These are phyloP conservation scores for Cephus pulcher DNA, from an alignment of 2,888 invertebrate genomes.

Conservation along the genomic window DNA sequence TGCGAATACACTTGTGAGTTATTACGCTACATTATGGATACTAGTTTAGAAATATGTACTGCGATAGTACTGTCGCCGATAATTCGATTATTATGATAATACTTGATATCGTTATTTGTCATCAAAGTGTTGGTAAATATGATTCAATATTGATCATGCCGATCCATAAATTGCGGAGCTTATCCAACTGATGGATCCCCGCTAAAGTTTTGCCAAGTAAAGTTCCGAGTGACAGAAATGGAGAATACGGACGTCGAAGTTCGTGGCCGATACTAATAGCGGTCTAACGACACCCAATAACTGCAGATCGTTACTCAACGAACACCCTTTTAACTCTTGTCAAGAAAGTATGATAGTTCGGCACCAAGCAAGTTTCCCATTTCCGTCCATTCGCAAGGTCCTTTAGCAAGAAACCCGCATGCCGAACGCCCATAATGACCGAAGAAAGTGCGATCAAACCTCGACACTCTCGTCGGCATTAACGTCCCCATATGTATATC, in stretches of 20 bases:
- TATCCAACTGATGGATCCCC: background rate
- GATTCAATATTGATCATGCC: background rate
- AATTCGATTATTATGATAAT: no score
- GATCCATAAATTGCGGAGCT: background rate
- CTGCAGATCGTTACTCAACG: conserved; percentile 33
- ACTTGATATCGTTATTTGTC: background rate
- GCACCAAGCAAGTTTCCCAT: background rate
- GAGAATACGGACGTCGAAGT: background rate
- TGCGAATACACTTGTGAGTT: background rate
- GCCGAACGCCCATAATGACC: background rate
- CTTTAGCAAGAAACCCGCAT: background rate
- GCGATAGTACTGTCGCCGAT: background rate
- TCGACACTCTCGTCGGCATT: background rate
- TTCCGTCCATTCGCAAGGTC: background rate
- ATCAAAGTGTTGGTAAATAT: background rate
- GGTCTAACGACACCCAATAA: conserved; percentile 29
- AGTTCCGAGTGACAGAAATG: background rate
- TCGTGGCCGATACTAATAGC: conserved; percentile 20
- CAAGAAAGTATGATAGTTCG: conserved; percentile 1
- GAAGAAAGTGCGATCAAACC: background rate
- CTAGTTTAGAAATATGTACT: background rate
- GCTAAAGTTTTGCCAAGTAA: background rate
- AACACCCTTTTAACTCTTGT: conserved; percentile 26
- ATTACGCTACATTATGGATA: background rate
- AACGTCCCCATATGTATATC: background rate